Evolutionary conservation across 2,888 invertebrate genomes (phyloP), one percentile per base, ranked within the genome.

Genomic region (Apamea sordens): DNA sequence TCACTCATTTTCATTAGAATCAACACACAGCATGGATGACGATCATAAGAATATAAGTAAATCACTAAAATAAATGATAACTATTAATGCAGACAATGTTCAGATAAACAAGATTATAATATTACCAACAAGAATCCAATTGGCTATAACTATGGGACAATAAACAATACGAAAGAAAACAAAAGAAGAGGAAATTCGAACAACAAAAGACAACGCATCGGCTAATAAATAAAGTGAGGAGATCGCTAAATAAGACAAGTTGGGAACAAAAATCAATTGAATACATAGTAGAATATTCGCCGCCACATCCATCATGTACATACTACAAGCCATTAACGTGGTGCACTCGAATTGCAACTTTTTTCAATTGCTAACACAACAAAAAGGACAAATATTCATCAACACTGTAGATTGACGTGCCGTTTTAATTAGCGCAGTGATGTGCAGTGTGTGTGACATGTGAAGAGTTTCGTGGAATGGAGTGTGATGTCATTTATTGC

Each of bases 401-500:
- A 79, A 90, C 88, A 89, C 91, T 88, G 82, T 79, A 78, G 82
- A 83, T 82, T 85, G 90, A 89, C 87, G 84, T 86, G 89, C 84
- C 79, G 84, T 90, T 90, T 90, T 90, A 90, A 90, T 90, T 89
- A 88, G 85, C 89, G 82, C 89, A 86, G 85, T 85, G 89, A 86
- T 89, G 88, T 90, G 90, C 89, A 89, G 89, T 88, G 90, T 89
- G 72, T 89, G 76, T 89, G 89, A 89, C 88, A 83, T 89, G 82
- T 86, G 90, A 89, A 89, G 88, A 92, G 91, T 88, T 92, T 91
- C 90, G 89, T 91, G 92, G 92, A 92, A 91, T 93, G 92, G 92
- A 95, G 94, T 94, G 95, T 96, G 95, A 96, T 94, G 93, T 94
- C 93, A 95, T 93, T 91, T 96, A 92, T 96, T 96, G 94, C 95